These are phyloP conservation scores for Thalassarche chlororhynchos DNA, from an alignment of 2,113 vertebrate species.

Conservation along the genomic window DNA sequence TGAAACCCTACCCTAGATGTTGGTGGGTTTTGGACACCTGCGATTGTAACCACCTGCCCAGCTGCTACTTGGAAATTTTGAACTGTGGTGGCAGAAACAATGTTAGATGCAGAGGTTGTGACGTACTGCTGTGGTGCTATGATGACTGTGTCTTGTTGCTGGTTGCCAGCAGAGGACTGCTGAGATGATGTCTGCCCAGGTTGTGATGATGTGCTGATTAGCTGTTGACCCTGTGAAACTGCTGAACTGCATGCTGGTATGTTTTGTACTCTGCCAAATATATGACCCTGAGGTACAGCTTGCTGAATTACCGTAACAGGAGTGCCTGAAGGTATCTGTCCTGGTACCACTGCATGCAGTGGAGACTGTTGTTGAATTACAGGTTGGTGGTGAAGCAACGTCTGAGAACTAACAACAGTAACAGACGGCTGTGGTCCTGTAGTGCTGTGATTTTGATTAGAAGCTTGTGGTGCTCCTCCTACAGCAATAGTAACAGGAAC, in stretches of 20 bases:
- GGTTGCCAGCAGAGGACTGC: conserved; percentile 77
- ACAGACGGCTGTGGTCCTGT: conserved; percentile 75
- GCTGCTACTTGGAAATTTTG: conserved; percentile 88
- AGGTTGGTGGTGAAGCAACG: conserved; percentile 85
- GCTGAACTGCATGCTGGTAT: conserved; percentile 86
- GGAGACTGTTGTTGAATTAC: conserved; percentile 82
- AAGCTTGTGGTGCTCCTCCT: conserved; percentile 74
- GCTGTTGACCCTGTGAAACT: conserved; percentile 83
- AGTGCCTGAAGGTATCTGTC: conserved; percentile 86
- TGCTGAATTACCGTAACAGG: conserved; percentile 95
- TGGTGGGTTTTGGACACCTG: conserved; percentile 85
- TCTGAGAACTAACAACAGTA: conserved; percentile 80
- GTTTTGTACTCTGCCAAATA: conserved; percentile 92
- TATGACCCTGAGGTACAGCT: conserved; percentile 90
- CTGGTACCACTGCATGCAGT: conserved; percentile 82
- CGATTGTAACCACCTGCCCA: conserved; percentile 86
- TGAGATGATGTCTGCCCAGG: conserved; percentile 78
- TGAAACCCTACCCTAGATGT: conserved; percentile 93
- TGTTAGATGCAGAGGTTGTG: conserved; percentile 79
- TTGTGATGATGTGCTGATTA: conserved; percentile 79
- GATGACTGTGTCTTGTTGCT: conserved; percentile 86
- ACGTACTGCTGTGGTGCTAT: conserved; percentile 84
- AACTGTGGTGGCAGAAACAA: conserved; percentile 84
- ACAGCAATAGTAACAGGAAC: conserved; percentile 80
- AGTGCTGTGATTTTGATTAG: conserved; percentile 84